phyloP scores from a whole-genome alignment of 2,797 vertebrate genomes.

The Xenops minutus region DNA sequence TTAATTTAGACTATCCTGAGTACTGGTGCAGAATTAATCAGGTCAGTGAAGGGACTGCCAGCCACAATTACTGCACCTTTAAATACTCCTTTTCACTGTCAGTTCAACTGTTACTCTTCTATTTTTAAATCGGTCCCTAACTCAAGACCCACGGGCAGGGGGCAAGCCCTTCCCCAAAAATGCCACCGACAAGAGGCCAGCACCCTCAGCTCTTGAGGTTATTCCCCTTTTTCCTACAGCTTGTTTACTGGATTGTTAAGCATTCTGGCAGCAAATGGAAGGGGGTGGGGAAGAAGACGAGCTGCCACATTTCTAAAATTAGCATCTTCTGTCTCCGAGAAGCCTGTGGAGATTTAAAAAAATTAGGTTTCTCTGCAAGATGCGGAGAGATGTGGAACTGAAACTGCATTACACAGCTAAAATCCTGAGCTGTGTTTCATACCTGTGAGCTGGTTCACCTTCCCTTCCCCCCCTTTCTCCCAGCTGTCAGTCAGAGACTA shows the following conservation, averaged over 20 bases:
- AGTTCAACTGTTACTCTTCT: background rate
- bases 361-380: conserved; percentile 62
- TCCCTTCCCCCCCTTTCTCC: background rate
- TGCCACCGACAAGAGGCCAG: background rate
- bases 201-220: background rate
- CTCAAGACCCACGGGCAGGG: background rate
- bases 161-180: background rate
- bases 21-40: conserved; percentile 52
- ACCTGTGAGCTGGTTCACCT: background rate
- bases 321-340: conserved; percentile 58
- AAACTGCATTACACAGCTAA: background rate
- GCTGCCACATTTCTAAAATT: conserved; percentile 71
- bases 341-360: conserved; percentile 61
- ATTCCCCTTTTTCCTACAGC: background rate
- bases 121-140: conserved; percentile 22
- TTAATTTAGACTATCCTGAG: conserved; percentile 28
- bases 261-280: conserved; percentile 55
- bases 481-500: background rate
- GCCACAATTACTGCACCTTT: conserved; percentile 11
- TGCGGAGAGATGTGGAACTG: conserved; percentile 15
- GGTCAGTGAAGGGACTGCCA: conserved; percentile 23
- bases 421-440: background rate
- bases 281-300: conserved; percentile 58
- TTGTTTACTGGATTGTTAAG: conserved; percentile 63
- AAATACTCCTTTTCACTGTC: background rate